Conservation (phyloP, 2,113 vertebrate genomes). For the Paracanthobrama guichenoti region DNA sequence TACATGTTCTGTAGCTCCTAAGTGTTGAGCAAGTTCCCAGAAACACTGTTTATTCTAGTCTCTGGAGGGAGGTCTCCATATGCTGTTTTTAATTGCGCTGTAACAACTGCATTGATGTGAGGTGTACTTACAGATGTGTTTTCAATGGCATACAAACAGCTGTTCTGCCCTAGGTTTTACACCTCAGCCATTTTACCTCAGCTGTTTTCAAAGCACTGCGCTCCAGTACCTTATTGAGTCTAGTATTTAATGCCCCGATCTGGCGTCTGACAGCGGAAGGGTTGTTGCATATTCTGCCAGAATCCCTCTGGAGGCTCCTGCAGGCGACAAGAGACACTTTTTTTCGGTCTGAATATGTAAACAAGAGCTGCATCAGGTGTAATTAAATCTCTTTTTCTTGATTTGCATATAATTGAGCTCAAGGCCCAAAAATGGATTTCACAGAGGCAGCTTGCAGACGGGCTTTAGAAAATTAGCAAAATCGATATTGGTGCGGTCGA, state of each 20-base stretch:
- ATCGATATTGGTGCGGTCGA: not conserved
- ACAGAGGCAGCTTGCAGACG: conserved; percentile 12
- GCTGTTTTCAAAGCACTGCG: not conserved
- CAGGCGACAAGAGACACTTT: conserved; percentile 15
- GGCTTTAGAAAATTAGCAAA: conserved; percentile 35
- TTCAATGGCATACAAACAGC: conserved; percentile 9
- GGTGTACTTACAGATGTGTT: conserved; percentile 16
- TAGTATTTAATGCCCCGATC: conserved; percentile 1
- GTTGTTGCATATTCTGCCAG: not conserved
- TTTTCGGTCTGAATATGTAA: conserved; percentile 15
- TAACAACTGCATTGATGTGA: conserved; percentile 31
- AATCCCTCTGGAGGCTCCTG: conserved; percentile 3
- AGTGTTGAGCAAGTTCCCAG: conserved; percentile 10
- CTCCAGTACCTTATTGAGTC: not conserved
- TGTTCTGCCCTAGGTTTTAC: conserved; percentile 1
- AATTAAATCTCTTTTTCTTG: conserved; percentile 51
- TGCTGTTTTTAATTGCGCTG: conserved; percentile 13
- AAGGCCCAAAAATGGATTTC: conserved; percentile 30
- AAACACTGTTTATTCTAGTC: not conserved
- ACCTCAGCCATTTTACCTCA: conserved; percentile 2
- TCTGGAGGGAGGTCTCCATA: conserved; percentile 23
- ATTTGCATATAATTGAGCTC: conserved; percentile 52
- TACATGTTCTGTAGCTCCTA: not conserved
- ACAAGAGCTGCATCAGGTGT: conserved; percentile 25
- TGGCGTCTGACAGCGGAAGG: not conserved